Base-by-base conservation (phyloP, 2,888 invertebrate genomes). In the Abrostola triplasia region DNA sequence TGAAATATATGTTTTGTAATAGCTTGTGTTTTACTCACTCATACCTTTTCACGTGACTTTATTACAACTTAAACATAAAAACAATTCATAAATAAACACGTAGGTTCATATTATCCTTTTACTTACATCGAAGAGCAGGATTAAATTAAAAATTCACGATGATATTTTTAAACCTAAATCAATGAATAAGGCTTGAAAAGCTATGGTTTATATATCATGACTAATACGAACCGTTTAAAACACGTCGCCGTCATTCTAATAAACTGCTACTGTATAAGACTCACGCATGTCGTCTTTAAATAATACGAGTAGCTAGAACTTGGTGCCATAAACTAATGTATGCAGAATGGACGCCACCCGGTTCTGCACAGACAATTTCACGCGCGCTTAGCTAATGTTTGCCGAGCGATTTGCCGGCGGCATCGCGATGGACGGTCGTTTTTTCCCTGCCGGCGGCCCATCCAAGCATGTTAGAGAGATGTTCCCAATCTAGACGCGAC, bases 371-470 rank as follows among this genome's bases (percentile, higher is more conserved):
- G 88, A 90, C 89, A 90, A 92, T 92, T 92, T 92, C 88, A 92
- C 91, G 90, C 88, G 88, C 88, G 89, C 90, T 91, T 90, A 88
- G 84, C 88, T 88, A 89, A 92, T 91, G 88, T 92, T 92, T 92
- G 89, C 90, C 88, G 83, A 91, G 81, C 90, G 88, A 92, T 91
- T 92, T 90, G 88, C 88, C 86, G 85, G 80, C 83, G 85, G 88
- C 87, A 81, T 83, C 78, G 77, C 77, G 82, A 83, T 82, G 79
- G 81, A 80, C 77, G 79, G 74, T 82, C 76, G 74, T 84, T 84
- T 84, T 84, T 83, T 79, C 73, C 63, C 77, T 75, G 75, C 77
- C 80, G 79, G 75, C 82, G 68, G 77, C 67, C 77, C 77, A 71
- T 80, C 77, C 76, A 67, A 82, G 73, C 81, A 78, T 82, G 76